Evolutionary conservation across 2,113 vertebrate genomes (phyloP).

Genomic region (Lanius collurio): DNA sequence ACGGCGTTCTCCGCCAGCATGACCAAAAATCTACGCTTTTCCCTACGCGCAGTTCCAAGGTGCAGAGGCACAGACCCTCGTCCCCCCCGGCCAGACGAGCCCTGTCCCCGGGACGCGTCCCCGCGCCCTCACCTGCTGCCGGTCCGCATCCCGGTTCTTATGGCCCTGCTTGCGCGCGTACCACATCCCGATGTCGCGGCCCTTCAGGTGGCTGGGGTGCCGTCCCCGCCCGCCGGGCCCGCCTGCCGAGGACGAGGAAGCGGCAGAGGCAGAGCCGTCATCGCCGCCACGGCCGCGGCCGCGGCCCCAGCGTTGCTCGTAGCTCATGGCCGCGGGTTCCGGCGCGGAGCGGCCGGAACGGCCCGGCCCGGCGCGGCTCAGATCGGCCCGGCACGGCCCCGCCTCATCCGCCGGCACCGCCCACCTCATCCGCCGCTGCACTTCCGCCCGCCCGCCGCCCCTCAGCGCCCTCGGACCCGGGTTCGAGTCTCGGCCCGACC

Average conservation of each 20-base stretch:
- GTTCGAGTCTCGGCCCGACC: background rate
- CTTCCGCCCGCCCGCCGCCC: background rate
- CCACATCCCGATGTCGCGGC: constrained; percentile 95
- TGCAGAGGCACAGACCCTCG: rapidly evolving
- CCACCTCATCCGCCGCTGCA: background rate
- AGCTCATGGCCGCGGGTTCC: constrained; percentile 77
- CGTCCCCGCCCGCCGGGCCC: constrained; percentile 74
- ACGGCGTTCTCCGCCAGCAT: rapidly evolving
- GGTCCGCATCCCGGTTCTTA: constrained; percentile 85
- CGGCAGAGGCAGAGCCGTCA: background rate
- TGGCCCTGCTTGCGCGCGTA: constrained; percentile 89
- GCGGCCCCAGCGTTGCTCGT: constrained; percentile 72
- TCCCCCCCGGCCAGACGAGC: background rate
- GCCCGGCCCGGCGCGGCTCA: background rate
- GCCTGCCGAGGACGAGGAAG: background rate
- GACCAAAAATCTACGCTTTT: rapidly evolving
- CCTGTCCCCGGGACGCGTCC: background rate
- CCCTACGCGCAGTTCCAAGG: rapidly evolving
- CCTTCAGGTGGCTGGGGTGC: constrained; percentile 89
- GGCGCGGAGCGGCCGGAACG: background rate
- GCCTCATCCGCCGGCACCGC: background rate
- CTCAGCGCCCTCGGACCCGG: rapidly evolving
- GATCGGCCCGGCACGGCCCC: background rate
- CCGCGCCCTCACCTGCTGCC: constrained; percentile 81
- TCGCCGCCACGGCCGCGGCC: constrained; percentile 55